Conservation (phyloP, 2,888 invertebrate species). For the Scaptomyza parva region DNA sequence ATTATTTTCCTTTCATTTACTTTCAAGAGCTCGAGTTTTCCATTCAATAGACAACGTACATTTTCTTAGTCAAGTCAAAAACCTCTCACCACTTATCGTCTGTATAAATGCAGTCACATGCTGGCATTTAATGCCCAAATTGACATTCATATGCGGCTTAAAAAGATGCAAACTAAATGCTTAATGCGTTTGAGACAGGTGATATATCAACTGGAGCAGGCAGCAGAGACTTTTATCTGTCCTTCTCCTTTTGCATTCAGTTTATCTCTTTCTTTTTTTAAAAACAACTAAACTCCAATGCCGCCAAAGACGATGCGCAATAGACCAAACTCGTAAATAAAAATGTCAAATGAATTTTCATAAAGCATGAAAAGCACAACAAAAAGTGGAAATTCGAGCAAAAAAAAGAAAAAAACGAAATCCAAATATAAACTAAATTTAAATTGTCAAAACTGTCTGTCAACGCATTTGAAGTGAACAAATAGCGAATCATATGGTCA, state of each 20-base stretch:
- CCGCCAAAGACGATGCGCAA: slow-evolving; percentile 46
- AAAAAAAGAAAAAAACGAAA: slow-evolving; percentile 20
- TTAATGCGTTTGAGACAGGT: slow-evolving; percentile 43
- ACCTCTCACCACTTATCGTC: slow-evolving; percentile 10
- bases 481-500: slow-evolving; percentile 26
- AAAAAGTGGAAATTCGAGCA: slow-evolving; percentile 53
- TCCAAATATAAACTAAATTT: slow-evolving; percentile 22
- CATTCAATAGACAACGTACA: slow-evolving; percentile 14
- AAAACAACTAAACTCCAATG: slow-evolving; percentile 36
- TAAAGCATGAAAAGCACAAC: slow-evolving; percentile 60
- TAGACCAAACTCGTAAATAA: slow-evolving; percentile 66
- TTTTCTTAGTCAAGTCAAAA: slow-evolving; percentile 14
- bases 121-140: slow-evolving; percentile 27
- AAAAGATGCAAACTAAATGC: slow-evolving; percentile 56
- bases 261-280: slow-evolving; percentile 10
- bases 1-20: slow-evolving; percentile 4
- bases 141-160: slow-evolving; percentile 58
- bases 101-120: slow-evolving; percentile 9
- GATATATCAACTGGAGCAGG: slow-evolving; percentile 60
- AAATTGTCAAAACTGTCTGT: slow-evolving; percentile 42
- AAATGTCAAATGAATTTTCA: slow-evolving; percentile 73
- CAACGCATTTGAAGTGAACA: slow-evolving; percentile 42
- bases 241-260: too few relatives aligned
- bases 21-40: slow-evolving; percentile 10
- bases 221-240: slow-evolving; percentile 37